A percentile compares a stretch with the other conserved stretches of the same genome.
These are phyloP conservation scores for Cyclargus thomasi DNA, from an alignment of 1,140 invertebrate species.

Conservation along the genomic window DNA sequence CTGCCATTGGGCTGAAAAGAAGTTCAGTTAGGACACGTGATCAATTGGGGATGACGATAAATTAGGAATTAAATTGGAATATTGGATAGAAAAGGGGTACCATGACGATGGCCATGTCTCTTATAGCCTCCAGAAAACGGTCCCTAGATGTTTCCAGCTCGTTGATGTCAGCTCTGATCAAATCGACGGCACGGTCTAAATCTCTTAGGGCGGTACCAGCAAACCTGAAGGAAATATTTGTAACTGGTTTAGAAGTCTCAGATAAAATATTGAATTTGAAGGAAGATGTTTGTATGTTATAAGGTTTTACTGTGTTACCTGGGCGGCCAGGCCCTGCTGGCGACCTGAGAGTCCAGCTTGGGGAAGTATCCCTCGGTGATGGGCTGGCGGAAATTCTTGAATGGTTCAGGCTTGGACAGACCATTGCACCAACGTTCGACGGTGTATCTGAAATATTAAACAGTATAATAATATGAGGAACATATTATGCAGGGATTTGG, in stretches of 20 bases:
- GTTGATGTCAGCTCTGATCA: constrained; percentile 80
- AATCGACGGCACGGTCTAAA: constrained; percentile 80
- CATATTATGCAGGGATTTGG: too few species aligned
- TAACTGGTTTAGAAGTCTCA: too few species aligned
- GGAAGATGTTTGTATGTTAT: too few species aligned
- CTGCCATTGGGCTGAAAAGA: constrained; percentile 64
- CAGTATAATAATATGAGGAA: too few species aligned
- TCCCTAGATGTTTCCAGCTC: constrained; percentile 85
- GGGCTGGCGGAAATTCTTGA: constrained; percentile 68
- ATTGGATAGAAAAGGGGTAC: constrained; percentile 50
- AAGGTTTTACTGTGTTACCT: constrained; percentile 37
- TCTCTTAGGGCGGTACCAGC: constrained; percentile 78
- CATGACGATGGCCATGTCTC: constrained; percentile 77
- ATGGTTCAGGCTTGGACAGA: constrained; percentile 61
- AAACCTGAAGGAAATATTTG: constrained; percentile 47
- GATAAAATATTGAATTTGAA: too few species aligned
- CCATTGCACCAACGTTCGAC: constrained; percentile 76
- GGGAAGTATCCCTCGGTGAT: constrained; percentile 77
- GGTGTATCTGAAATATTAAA: constrained; percentile 72
- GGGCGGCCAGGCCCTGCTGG: constrained; percentile 71
- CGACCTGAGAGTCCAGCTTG: constrained; percentile 76
- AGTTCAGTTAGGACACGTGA: not conserved
- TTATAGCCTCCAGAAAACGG: constrained; percentile 84
- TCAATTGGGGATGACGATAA: not conserved
- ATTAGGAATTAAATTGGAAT: too few species aligned